phyloP scores from a whole-genome alignment of 2,888 invertebrate genomes.

The Drosophila monieri region DNA sequence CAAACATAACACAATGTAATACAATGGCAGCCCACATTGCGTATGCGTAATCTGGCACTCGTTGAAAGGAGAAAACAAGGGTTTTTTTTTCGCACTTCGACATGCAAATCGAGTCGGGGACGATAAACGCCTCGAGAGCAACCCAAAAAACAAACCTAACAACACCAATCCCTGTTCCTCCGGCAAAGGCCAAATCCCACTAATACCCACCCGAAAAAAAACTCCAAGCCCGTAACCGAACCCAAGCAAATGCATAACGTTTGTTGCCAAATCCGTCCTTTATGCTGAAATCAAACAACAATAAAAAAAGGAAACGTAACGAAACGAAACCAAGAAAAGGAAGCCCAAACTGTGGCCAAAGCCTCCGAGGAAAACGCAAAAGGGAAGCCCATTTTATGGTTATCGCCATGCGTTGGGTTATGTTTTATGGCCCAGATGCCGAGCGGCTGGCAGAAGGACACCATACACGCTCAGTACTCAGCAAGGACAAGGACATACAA shows the following conservation, averaged over 20 bases:
- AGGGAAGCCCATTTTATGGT: constrained; percentile 57
- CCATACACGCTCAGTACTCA: constrained; percentile 1
- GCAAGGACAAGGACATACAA: constrained; percentile 13
- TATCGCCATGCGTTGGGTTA: constrained; percentile 62
- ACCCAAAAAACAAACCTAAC: constrained; percentile 25
- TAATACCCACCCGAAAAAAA: constrained; percentile 55
- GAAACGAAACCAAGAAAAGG: constrained; percentile 6
- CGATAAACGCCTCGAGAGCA: constrained; percentile 66
- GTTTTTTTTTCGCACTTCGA: constrained; percentile 50
- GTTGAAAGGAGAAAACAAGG: constrained; percentile 53
- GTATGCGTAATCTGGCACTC: constrained; percentile 75
- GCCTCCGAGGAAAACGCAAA: constrained; percentile 17
- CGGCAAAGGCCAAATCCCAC: constrained; percentile 58
- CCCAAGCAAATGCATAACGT: constrained; percentile 69
- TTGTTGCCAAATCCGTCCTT: constrained; percentile 71
- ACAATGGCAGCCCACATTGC: constrained; percentile 69
- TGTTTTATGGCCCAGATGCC: constrained; percentile 54
- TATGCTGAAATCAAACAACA: constrained; percentile 76
- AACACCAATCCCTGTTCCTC: constrained; percentile 26
- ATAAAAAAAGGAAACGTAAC: constrained; percentile 51
- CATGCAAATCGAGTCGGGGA: constrained; percentile 68
- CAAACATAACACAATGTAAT: constrained; percentile 66
- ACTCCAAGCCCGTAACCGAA: constrained; percentile 17
- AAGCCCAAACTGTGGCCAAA: constrained; percentile 13
- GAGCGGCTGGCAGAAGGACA: background rate